Conservation (phyloP, 2,888 invertebrate species). For the Emesis castigata region DNA sequence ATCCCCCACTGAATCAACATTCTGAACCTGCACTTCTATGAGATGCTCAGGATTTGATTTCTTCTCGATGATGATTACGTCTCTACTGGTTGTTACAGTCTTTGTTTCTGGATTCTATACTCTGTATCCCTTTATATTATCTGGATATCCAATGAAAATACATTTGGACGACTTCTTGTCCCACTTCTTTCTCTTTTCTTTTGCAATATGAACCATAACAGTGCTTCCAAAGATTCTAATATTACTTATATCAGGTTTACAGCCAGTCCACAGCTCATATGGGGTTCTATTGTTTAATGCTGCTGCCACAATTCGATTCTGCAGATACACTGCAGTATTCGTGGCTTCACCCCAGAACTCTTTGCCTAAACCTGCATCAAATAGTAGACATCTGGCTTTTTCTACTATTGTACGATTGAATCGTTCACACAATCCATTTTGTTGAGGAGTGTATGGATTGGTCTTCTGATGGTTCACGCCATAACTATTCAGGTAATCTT, state of each 20-base stretch:
- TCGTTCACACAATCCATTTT: too few relatives aligned
- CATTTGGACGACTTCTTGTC: not conserved
- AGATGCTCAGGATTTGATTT: not conserved
- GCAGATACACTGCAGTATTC: slow-evolving; percentile 14
- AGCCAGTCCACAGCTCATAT: slow-evolving; percentile 11
- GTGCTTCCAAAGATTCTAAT: slow-evolving; percentile 13
- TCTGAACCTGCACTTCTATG: too few relatives aligned
- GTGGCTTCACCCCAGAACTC: slow-evolving; percentile 20
- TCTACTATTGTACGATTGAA: too few relatives aligned
- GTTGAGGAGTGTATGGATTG: too few relatives aligned
- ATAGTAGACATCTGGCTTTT: too few relatives aligned
- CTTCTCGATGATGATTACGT: not conserved
- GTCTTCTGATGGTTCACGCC: too few relatives aligned
- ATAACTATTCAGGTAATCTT: too few relatives aligned
- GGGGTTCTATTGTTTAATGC: not conserved
- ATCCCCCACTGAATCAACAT: too few relatives aligned
- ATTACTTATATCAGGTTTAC: slow-evolving; percentile 18
- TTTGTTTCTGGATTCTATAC: not conserved
- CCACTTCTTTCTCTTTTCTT: not conserved
- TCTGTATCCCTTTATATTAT: not conserved
- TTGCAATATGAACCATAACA: not conserved
- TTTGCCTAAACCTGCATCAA: not conserved
- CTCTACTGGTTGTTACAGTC: not conserved
- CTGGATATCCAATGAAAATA: not conserved
- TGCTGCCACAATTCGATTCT: not conserved